Evolutionary conservation across 64 coral and sea anemone species (phyloP), one percentile per base, ranked within the genome.

Genomic region (Stichodactyla mertensii): DNA sequence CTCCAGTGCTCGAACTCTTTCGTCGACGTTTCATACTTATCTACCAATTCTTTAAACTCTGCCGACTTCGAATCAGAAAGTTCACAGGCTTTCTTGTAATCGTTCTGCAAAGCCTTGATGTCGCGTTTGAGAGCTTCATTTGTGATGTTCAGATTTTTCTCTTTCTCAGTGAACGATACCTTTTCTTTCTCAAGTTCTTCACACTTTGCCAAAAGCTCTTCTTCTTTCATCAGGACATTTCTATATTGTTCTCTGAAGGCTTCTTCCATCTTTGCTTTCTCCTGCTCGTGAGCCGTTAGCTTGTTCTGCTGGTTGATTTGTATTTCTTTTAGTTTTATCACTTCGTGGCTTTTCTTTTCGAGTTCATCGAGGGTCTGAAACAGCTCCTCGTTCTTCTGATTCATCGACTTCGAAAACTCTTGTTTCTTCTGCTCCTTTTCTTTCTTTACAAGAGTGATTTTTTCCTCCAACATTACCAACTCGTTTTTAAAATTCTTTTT

Each of bases 71-170:
- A 86, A 58, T 97, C 94, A 20, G 94, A 91, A 54, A 97, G 85
- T 26, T 97, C 91, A 88, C 90, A 97, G 52, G 92, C 79, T 85
- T 97, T 97, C 64, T 93, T 92, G 71, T 97, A 93, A 87, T 97
- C 94, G 20, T 90, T 82, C 61, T 97, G 94, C 60, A 97, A n/a
- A 18, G 91, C 91, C 57, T 90, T 93, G 36, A 20, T 86, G 53
- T 97, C 94, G 7, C 86, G 88, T 83, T 93, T 97, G 85, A 97
- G 91, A 22, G 85, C 28, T 79, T 93, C 91, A 27, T 92, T 61
- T 14, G 89, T 0, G 4, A 77, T 85, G 10, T 88, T 77, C 28
- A 89, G 45, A 80, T 83, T 90, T 86, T 87, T 97, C n/a, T 93
- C 91, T 62, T 93, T 97, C 55, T 93, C 94, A 15, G 55, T 54